These are phyloP conservation scores for Pseudolaguvia tuberculata DNA, from an alignment of 2,113 vertebrate genomes.

Conservation along the genomic window DNA sequence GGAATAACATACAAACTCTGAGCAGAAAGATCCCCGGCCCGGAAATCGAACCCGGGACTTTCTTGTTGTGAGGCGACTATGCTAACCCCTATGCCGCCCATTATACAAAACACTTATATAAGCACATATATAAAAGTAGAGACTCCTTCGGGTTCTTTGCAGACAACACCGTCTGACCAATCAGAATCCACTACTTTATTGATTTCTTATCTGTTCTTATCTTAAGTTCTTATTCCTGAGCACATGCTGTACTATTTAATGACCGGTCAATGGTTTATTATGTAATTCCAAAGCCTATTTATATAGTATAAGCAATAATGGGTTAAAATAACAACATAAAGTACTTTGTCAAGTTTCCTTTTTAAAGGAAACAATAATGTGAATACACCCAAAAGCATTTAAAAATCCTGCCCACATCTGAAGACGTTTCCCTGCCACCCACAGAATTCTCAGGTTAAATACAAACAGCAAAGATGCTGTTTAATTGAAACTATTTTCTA, in stretches of 20 bases:
- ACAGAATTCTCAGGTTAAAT: not conserved
- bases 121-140: too few species aligned
- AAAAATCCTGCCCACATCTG: constrained; percentile 6
- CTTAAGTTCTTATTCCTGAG: too few species aligned
- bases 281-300: not conserved
- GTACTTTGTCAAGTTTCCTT: not conserved
- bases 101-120: too few species aligned
- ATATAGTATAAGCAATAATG: not conserved
- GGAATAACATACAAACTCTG: too few species aligned
- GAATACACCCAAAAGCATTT: not conserved
- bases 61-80: too few species aligned
- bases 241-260: not conserved
- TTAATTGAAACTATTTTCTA: constrained; percentile 29
- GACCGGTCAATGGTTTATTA: not conserved
- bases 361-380: not conserved
- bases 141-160: not conserved
- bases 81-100: too few species aligned
- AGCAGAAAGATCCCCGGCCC: too few species aligned
- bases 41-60: too few species aligned
- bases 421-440: not conserved
- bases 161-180: not conserved
- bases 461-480: not conserved
- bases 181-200: not conserved
- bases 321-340: not conserved
- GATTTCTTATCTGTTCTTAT: not conserved